These are phyloP conservation scores for Sphyrna mokarran DNA, from an alignment of 2,113 vertebrate genomes.

Conservation along the genomic window DNA sequence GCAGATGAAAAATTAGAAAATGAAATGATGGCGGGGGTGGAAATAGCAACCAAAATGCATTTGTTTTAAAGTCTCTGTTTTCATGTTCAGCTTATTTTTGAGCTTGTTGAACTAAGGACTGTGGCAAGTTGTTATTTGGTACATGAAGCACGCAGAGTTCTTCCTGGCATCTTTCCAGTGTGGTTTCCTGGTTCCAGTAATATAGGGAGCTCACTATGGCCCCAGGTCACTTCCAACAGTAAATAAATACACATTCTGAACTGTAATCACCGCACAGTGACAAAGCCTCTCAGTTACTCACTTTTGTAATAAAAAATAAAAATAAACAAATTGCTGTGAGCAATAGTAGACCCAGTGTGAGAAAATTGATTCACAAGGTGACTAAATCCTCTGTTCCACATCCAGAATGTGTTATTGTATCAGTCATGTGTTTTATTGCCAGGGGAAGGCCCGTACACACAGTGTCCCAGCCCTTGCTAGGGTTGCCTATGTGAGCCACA, in stretches of 20 bases:
- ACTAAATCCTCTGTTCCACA: background rate
- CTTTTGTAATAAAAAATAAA: background rate
- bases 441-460: background rate
- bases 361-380: background rate
- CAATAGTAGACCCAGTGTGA: background rate
- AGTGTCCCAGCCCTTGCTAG: background rate
- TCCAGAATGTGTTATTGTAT: background rate
- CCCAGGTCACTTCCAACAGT: background rate
- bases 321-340: background rate
- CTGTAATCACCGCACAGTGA: background rate
- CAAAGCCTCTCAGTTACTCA: background rate
- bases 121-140: background rate
- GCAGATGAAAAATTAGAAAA: background rate
- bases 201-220: background rate
- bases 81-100: background rate
- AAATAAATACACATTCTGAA: background rate
- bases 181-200: slow-evolving; percentile 16
- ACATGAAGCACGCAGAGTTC: background rate
- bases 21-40: background rate
- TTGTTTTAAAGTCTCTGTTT: background rate
- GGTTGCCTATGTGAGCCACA: background rate
- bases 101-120: background rate
- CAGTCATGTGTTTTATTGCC: background rate
- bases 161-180: background rate
- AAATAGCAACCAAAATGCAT: background rate